Evolutionary conservation across 2,113 vertebrate genomes (phyloP).

Genomic region (Balaeniceps rex): DNA sequence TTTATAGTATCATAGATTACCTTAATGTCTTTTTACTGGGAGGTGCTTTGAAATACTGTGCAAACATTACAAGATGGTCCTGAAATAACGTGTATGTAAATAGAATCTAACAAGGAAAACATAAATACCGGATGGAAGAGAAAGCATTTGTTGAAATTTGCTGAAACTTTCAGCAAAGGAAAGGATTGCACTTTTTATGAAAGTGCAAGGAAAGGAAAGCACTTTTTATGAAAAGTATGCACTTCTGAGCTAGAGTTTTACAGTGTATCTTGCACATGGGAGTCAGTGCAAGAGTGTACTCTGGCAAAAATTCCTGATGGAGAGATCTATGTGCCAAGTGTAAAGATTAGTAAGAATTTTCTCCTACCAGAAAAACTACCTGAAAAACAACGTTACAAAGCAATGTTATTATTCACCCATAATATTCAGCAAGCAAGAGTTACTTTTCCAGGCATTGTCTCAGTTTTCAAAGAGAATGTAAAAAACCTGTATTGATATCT

Average conservation of each 20-base stretch:
- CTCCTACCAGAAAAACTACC: background rate
- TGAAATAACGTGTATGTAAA: conserved; percentile 10
- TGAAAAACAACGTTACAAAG: background rate
- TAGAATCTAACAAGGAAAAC: background rate
- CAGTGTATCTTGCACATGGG: background rate
- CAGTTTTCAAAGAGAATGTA: background rate
- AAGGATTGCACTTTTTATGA: too few relatives aligned
- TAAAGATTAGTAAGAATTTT: background rate
- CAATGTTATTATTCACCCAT: background rate
- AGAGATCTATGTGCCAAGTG: background rate
- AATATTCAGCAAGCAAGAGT: background rate
- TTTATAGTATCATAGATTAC: conserved; percentile 43
- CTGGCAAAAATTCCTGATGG: background rate
- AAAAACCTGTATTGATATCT: background rate
- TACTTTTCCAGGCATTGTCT: background rate
- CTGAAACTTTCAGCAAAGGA: background rate
- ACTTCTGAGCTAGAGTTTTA: background rate
- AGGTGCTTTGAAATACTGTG: conserved; percentile 23
- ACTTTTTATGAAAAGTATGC: background rate
- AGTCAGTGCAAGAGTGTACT: background rate
- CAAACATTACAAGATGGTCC: background rate
- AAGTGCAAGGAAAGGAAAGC: too few relatives aligned
- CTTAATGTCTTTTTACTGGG: conserved; percentile 12
- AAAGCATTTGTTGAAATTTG: background rate
- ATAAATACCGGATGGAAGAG: background rate